Evolutionary conservation across 2,888 invertebrate species (phyloP), one percentile per base, ranked within the genome.

Genomic region (Athalia rosae): DNA sequence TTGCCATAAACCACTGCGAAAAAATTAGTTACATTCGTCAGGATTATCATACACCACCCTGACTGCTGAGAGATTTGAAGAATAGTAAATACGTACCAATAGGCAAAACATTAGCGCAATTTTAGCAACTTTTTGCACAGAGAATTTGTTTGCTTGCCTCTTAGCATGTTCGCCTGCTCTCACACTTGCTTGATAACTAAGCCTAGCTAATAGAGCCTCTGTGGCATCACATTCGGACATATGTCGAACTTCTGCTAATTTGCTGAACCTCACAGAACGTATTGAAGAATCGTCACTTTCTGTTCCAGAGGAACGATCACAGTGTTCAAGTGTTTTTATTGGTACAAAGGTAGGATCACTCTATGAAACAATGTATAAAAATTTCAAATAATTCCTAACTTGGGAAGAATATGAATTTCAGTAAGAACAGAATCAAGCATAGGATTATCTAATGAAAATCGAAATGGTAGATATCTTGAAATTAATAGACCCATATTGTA

Each of bases 301-400:
- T 50, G 95, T 95, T 61, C 95, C 95, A 63, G 95, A 95, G 81
- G 91, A 92, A 82, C 92, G 92, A 48, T 94, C 94, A 13, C 93
- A 93, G 82, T 93, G 93, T 69, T 94, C 95, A 48, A 94, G 93
- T 47, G 92, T 93, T 87, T 97, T 95, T 47, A 98, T 95, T 73
- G 98, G 98, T 82, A 98, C 95, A 92, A 95, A 98, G 67, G 96
- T 95, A 15, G 98, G 96, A 89, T 97, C 97, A 87, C 98, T 96
- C 95, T 97, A 89, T 28, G 91, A 87, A 64, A 41, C 28, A 48
- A n/a, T 59, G 56, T 41, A 43, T 50, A 15, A 62, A 76, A 9
- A 64, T 74, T 69, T 28, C 8, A 13, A 47, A 59, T n/a, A 13
- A 15, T 28, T 50, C 9, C 9, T 6, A 48, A 4, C 13, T 45